Base-by-base conservation (phyloP, 30 jellyfish, hydroid and myxozoan genomes). In the Aurelia sp. region DNA sequence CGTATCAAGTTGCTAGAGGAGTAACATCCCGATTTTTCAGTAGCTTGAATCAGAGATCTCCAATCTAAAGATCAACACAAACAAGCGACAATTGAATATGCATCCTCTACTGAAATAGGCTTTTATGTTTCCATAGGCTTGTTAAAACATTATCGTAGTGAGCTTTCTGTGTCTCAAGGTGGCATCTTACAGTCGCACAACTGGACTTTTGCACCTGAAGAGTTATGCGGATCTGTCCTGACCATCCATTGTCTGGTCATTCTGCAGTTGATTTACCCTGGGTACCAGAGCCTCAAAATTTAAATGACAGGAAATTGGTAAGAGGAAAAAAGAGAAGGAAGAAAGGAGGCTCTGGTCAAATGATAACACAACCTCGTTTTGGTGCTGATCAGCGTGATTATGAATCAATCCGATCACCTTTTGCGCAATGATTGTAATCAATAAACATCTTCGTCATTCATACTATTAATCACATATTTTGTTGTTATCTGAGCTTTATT, bases 171-270 rank as follows among this genome's bases (percentile, higher is more conserved):
- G 33, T 65, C 33, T 57, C 44, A 17, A 2, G 67, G 40, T 31
- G 66, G 82, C 82, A 71, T 71, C 38, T 76, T 52, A 31, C 20
- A 76, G 61, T 76, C 9, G 87, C 74, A 76, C 74, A 57, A 78
- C 89, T 60, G 80, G 55, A 60, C 80, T 16, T 80, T 78, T 19
- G 67, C 59, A 16, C 89, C 80, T 12, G 30, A 27, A 40, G 72
- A 60, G 20, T 64, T 78, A 64, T 60, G 48, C 12, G 68, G 19
- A 59, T 4, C 81, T 30, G 80, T 61, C 68, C 55, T 58, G 89
- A 64, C 21, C 89, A 78, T 66, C 80, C 80, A 6, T 78, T 80
- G 12, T 59, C 81, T 64, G 78, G 89, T 17, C 67, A 52, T 52
- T 74, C 51, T 74, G 86, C 74, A 5, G n/a, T n/a, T n/a, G n/a